Evolutionary conservation across 2,797 vertebrate species (phyloP).

Genomic region (Spinibarbus caldwelli): DNA sequence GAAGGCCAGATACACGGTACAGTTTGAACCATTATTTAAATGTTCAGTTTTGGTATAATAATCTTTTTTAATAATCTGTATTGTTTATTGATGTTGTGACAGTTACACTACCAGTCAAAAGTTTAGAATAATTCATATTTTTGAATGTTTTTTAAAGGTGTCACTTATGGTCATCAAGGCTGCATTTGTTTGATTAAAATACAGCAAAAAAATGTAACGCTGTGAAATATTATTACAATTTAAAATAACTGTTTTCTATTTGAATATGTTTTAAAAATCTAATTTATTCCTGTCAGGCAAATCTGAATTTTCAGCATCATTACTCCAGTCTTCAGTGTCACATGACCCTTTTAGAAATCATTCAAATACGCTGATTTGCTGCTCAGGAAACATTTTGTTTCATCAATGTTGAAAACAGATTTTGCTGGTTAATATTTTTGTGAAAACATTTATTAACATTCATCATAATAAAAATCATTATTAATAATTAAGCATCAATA

Average conservation of each 20-base stretch:
- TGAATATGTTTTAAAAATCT: not conserved
- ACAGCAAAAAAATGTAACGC: not conserved
- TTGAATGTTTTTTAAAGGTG: not conserved
- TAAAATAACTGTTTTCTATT: not conserved
- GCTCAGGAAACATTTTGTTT: not conserved
- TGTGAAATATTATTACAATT: not conserved
- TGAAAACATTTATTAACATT: not conserved
- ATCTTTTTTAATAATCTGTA: not conserved
- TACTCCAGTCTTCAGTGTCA: not conserved
- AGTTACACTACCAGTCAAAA: too few species aligned
- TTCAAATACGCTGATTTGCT: not conserved
- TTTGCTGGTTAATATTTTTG: not conserved
- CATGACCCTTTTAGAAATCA: not conserved
- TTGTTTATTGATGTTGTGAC: not conserved
- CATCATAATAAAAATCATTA: not conserved
- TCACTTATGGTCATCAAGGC: too few species aligned
- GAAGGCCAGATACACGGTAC: slow-evolving; percentile 97
- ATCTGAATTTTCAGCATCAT: not conserved
- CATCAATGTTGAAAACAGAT: not conserved
- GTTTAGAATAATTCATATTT: not conserved
- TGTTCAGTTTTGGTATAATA: not conserved
- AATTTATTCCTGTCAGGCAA: not conserved
- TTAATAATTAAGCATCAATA: not conserved
- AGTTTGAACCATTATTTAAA: slow-evolving; percentile 48
- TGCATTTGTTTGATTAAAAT: not conserved